Evolutionary conservation across 2,113 vertebrate species (phyloP).

Genomic region (Neolamprologus devosi): DNA sequence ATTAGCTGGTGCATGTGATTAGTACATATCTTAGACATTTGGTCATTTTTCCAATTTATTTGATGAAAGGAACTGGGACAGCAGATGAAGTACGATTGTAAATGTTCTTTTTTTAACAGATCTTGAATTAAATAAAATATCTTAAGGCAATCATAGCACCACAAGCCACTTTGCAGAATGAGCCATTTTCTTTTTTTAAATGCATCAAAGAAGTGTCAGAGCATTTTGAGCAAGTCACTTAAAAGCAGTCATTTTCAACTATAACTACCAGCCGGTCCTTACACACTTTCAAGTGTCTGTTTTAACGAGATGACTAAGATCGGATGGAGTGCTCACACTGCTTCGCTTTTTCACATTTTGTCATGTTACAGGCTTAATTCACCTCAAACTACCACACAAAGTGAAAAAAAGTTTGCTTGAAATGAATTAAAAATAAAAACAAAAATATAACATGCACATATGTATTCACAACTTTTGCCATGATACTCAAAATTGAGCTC

Average conservation of each 20-base stretch:
- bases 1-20: not conserved
- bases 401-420: not conserved
- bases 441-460: not conserved
- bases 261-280: not conserved
- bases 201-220: not conserved
- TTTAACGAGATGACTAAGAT: not conserved
- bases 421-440: not conserved
- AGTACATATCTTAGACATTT: not conserved
- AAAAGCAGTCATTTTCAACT: not conserved
- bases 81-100: rapidly evolving
- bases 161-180: not conserved
- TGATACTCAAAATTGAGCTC: not conserved
- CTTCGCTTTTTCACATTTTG: not conserved
- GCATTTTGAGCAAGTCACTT: not conserved
- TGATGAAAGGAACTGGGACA: not conserved
- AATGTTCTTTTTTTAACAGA: not conserved
- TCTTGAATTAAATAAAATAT: not conserved
- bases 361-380: not conserved
- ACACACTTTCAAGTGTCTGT: not conserved
- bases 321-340: not conserved
- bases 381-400: not conserved
- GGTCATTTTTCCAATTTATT: not conserved
- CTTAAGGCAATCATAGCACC: not conserved
- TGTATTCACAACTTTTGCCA: not conserved
- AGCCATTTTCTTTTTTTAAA: not conserved